phyloP scores from a whole-genome alignment of 2,113 vertebrate species.

The Gallinago undulata region DNA sequence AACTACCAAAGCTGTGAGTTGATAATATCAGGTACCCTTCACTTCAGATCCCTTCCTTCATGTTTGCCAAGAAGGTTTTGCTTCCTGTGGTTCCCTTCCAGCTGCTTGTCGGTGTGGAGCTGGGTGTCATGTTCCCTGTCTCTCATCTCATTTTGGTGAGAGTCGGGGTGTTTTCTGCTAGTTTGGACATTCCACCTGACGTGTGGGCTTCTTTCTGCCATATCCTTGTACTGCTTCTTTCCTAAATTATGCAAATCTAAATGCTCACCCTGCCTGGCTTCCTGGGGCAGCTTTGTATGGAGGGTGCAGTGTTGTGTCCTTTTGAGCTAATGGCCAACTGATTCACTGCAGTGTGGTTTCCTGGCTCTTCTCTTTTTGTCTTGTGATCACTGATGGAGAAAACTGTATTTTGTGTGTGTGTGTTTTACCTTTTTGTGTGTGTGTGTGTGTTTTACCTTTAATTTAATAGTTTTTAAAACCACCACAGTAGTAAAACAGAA shows the following conservation, averaged over 20 bases:
- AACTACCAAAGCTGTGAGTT: background rate
- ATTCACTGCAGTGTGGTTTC: background rate
- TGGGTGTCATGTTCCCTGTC: fast-evolving
- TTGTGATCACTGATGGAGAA: background rate
- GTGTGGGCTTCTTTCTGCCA: background rate
- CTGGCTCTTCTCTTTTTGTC: background rate
- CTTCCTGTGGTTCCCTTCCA: background rate
- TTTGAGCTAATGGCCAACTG: background rate
- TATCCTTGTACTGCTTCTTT: background rate
- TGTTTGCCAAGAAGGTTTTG: conserved; percentile 40
- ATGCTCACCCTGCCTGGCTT: background rate
- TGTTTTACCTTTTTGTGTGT: background rate
- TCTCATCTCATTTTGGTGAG: background rate
- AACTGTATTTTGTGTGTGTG: background rate
- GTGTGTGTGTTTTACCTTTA: background rate
- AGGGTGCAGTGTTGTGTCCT: background rate
- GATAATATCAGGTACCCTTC: background rate
- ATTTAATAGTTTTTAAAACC: background rate
- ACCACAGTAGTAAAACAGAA: background rate
- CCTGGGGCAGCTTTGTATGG: background rate
- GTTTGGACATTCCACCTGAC: background rate
- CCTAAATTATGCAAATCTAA: background rate
- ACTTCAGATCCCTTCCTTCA: background rate
- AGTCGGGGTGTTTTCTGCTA: background rate
- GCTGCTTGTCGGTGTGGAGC: background rate